Conservation (phyloP, 2,797 vertebrate genomes). For the Hyperoplus lanceolatus region DNA sequence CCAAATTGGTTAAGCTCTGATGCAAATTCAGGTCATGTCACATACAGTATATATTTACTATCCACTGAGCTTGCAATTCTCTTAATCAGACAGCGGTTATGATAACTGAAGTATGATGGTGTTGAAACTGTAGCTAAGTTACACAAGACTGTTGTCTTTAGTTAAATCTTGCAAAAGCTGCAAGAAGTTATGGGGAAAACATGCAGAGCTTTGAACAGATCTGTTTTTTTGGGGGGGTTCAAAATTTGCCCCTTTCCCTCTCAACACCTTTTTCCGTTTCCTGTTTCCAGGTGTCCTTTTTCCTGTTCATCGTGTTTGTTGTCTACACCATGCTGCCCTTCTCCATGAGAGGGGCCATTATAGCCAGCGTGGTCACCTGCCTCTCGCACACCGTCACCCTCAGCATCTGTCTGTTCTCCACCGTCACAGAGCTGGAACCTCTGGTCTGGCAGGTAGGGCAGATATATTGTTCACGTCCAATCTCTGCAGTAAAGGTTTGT, state of each 20-base stretch:
- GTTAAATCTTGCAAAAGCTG: background rate
- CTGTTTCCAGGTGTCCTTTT: conserved; percentile 92
- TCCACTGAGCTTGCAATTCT: background rate
- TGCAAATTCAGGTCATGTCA: background rate
- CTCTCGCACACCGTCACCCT: conserved; percentile 95
- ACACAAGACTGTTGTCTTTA: too few relatives aligned
- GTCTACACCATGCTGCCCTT: conserved; percentile 99
- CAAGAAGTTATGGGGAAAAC: background rate
- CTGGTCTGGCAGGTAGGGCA: conserved; percentile 94
- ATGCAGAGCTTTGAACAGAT: background rate
- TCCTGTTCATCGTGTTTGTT: conserved; percentile 97
- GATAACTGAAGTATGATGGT: background rate
- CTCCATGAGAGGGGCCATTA: conserved; percentile 94
- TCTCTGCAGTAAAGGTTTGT: too few relatives aligned
- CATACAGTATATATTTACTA: background rate
- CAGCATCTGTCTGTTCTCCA: conserved; percentile 89
- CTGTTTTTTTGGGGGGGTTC: background rate
- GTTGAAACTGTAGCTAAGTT: background rate
- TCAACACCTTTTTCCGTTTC: background rate
- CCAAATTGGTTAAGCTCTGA: background rate
- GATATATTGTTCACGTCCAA: background rate
- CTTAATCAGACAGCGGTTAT: background rate
- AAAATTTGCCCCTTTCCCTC: background rate
- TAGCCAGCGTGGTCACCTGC: conserved; percentile 93
- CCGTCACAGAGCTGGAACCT: conserved; percentile 85